phyloP scores from a whole-genome alignment of 2,797 vertebrate species.

The Anguilla anguilla region DNA sequence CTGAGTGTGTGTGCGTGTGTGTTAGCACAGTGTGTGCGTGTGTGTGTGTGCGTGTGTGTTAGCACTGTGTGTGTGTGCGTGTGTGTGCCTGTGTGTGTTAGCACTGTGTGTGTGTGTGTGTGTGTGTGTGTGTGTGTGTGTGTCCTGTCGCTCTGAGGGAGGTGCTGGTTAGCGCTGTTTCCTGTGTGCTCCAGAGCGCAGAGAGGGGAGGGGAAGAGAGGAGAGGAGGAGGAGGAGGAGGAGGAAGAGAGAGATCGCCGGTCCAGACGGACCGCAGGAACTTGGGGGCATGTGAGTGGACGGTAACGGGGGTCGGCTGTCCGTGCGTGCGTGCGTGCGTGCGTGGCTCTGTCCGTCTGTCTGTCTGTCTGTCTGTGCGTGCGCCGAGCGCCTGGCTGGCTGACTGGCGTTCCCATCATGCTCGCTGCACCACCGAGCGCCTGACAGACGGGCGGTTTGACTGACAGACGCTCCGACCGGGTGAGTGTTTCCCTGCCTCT shows the following conservation, averaged over 20 bases:
- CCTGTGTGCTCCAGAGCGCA: background rate
- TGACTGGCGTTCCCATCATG: background rate
- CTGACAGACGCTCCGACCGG: background rate
- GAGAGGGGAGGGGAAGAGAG: background rate
- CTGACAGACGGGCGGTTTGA: background rate
- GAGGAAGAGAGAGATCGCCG: background rate
- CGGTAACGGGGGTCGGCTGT: background rate
- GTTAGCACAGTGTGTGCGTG: no score
- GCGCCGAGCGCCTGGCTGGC: background rate
- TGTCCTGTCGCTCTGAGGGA: constrained; percentile 37
- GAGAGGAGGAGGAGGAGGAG: background rate
- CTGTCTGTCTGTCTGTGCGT: no score
- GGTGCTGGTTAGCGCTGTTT: constrained; percentile 29
- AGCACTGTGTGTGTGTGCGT: no score
- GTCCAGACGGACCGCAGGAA: background rate
- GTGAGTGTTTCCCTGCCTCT: background rate
- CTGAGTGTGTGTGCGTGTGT: no score
- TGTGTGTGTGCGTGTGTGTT: no score
- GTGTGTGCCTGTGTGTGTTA: no score
- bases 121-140: background rate
- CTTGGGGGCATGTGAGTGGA: background rate
- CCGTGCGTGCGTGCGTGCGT: no score
- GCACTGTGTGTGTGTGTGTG: constrained; percentile 7
- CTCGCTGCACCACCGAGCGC: background rate
- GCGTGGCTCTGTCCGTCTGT: no score